Percentiles rank a stretch among this genome's conserved stretches.
phyloP scores from a whole-genome alignment of 2,888 invertebrate genomes.

The Thereva nobilitata region DNA sequence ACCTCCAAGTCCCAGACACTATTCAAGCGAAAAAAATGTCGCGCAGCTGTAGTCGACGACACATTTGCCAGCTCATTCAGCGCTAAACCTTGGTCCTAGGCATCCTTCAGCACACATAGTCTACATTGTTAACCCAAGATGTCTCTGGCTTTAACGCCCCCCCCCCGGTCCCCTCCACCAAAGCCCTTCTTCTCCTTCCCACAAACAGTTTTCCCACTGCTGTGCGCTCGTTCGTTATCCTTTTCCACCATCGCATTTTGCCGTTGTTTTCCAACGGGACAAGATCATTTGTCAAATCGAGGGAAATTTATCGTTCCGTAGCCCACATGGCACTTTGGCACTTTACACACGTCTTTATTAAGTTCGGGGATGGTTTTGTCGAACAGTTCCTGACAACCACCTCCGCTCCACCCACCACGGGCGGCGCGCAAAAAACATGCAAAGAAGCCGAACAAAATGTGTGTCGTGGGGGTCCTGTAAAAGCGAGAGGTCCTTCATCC shows the following conservation, averaged over 20 bases:
- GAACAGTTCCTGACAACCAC: conserved; percentile 6
- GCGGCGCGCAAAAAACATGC: conserved; percentile 4
- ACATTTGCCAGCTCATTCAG: conserved; percentile 33
- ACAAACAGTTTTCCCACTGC: background rate
- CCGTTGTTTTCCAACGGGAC: conserved; percentile 21
- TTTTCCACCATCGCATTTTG: background rate
- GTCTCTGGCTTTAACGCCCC: conserved; percentile 1
- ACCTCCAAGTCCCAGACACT: conserved; percentile 28
- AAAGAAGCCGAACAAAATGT: background rate
- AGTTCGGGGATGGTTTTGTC: background rate
- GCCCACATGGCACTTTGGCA: conserved; percentile 34
- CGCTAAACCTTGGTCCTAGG: conserved; percentile 15
- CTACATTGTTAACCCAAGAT: conserved; percentile 31
- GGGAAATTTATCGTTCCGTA: conserved; percentile 34
- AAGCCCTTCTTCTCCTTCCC: background rate
- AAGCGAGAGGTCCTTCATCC: too few species aligned
- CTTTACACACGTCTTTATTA: conserved; percentile 35
- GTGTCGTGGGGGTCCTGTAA: background rate
- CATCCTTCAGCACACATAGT: background rate
- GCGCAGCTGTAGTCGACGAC: conserved; percentile 33
- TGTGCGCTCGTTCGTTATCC: background rate
- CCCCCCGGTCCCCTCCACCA: too few species aligned
- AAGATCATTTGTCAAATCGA: conserved; percentile 36
- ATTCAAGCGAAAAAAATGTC: conserved; percentile 34
- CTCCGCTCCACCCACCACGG: background rate